Evolutionary conservation across 2,797 vertebrate species (phyloP).

Genomic region (Pipistrellus pipistrellus): DNA sequence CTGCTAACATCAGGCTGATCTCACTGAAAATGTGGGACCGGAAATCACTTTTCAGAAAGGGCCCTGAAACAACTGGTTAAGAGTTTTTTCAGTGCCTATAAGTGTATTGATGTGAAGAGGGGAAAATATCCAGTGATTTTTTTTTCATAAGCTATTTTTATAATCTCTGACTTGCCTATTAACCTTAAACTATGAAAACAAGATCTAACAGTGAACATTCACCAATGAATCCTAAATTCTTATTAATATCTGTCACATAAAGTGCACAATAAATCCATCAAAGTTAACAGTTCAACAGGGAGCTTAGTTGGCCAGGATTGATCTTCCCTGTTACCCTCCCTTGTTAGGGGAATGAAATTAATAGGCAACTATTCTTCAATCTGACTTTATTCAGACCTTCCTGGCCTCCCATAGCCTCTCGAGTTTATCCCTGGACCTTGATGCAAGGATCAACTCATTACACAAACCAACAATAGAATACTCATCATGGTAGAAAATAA

Average conservation of each 20-base stretch:
- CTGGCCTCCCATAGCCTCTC: not conserved
- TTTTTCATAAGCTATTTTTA: not conserved
- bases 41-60: not conserved
- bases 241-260: not conserved
- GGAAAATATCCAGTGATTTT: not conserved
- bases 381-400: not conserved
- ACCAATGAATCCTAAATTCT: not conserved
- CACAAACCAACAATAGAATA: not conserved
- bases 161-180: not conserved
- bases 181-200: slow-evolving; percentile 23
- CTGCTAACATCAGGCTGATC: not conserved
- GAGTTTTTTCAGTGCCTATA: not conserved
- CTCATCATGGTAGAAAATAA: not conserved
- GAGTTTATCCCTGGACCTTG: not conserved
- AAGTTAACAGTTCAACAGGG: not conserved
- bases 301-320: not conserved
- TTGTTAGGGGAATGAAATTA: not conserved
- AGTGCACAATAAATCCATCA: not conserved
- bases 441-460: not conserved
- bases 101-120: not conserved
- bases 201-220: not conserved
- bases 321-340: not conserved
- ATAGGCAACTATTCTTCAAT: not conserved
- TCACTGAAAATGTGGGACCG: not conserved
- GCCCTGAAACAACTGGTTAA: not conserved